Evolutionary conservation across 2,888 invertebrate species (phyloP).

Genomic region (Brachyptera risi): DNA sequence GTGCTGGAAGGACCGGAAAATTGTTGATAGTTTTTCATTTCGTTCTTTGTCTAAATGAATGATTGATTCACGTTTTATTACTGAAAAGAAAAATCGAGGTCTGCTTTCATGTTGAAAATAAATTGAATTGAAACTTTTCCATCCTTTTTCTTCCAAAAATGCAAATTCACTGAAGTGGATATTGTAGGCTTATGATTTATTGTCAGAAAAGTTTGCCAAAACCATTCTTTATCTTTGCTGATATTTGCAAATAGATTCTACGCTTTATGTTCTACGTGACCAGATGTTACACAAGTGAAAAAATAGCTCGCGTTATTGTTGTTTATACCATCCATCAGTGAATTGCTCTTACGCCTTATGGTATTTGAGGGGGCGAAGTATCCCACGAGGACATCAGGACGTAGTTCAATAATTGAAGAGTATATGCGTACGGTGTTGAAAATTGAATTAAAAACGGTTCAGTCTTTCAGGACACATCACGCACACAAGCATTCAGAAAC

Average conservation of each 20-base stretch:
- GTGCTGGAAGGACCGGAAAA: no score
- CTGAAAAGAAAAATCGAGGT: no score
- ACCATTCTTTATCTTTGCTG: slow-evolving; percentile 17
- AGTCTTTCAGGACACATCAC: slow-evolving; percentile 24
- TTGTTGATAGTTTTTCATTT: no score
- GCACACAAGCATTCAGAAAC: neutral
- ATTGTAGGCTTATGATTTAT: slow-evolving; percentile 18
- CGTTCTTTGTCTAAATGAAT: no score
- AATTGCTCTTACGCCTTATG: neutral
- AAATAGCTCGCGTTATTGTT: neutral
- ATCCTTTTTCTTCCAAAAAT: neutral
- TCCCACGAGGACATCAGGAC: neutral
- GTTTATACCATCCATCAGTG: slow-evolving; percentile 3
- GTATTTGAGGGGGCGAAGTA: neutral
- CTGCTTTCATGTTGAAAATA: no score
- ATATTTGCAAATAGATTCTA: slow-evolving; percentile 16
- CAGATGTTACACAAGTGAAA: neutral
- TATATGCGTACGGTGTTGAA: neutral
- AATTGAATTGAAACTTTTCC: slow-evolving; percentile 13
- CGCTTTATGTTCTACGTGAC: neutral
- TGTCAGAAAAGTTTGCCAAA: neutral
- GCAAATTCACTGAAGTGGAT: slow-evolving; percentile 11
- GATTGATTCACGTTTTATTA: no score
- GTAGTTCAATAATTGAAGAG: neutral
- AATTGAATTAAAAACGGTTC: slow-evolving; percentile 27